Conservation (phyloP, 2,888 invertebrate genomes). For the Drosophila crucigera region DNA sequence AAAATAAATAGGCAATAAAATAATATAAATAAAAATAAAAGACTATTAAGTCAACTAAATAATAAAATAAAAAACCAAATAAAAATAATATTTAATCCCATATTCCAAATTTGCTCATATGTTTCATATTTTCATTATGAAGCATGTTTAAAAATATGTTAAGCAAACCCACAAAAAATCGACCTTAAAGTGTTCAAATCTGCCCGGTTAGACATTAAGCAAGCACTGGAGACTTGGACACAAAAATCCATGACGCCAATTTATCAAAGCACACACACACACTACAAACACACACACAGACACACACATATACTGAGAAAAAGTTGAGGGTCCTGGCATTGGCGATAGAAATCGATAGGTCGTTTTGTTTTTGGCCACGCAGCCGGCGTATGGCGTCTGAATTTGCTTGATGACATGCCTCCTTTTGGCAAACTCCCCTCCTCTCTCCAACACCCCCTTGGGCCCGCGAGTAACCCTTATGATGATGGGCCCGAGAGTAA, state of each 20-base stretch:
- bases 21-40: too few species aligned
- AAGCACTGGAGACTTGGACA: slow-evolving; percentile 18
- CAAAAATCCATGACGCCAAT: slow-evolving; percentile 55
- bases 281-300: slow-evolving; percentile 1
- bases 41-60: too few species aligned
- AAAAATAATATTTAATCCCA: too few species aligned
- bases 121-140: neutral
- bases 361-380: slow-evolving; percentile 65
- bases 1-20: too few species aligned
- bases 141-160: neutral
- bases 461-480: slow-evolving; percentile 71
- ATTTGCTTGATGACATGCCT: slow-evolving; percentile 66
- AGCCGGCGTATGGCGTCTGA: slow-evolving; percentile 53
- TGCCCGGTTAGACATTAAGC: slow-evolving; percentile 6
- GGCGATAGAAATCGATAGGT: slow-evolving; percentile 72
- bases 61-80: too few species aligned
- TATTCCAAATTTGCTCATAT: too few species aligned
- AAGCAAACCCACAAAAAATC: neutral
- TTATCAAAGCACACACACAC: slow-evolving; percentile 50
- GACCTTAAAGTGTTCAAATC: slow-evolving; percentile 30
- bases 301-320: neutral
- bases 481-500: slow-evolving; percentile 59
- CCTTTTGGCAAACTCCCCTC: slow-evolving; percentile 36
- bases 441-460: slow-evolving; percentile 9
- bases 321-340: slow-evolving; percentile 27